These are phyloP conservation scores for Aethina tumida DNA, from an alignment of 1,140 invertebrate species.

Conservation along the genomic window DNA sequence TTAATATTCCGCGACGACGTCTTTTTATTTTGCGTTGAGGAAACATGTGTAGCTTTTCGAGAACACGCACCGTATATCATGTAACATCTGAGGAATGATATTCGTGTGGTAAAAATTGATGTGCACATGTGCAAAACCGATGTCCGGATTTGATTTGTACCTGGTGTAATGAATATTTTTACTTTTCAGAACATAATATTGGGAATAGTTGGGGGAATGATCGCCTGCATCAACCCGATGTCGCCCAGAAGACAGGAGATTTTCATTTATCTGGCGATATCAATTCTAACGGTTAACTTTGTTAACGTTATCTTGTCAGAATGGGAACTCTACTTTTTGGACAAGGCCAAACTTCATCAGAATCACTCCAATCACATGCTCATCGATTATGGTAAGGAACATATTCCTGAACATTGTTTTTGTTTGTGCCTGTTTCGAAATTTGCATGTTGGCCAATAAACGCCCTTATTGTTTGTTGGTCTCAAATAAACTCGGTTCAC, in stretches of 20 bases:
- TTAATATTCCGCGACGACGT: too few species aligned
- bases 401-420: too few species aligned
- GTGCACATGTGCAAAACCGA: background rate
- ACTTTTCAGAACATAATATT: slow-evolving; percentile 36
- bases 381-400: slow-evolving; percentile 37
- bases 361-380: slow-evolving; percentile 33
- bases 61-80: too few species aligned
- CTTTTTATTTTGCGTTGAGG: too few species aligned
- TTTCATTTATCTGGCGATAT: slow-evolving; percentile 37
- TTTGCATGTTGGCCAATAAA: too few species aligned
- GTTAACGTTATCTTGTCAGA: slow-evolving; percentile 38
- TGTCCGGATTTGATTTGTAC: slow-evolving; percentile 1
- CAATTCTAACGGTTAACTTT: slow-evolving; percentile 36
- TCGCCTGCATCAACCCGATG: slow-evolving; percentile 34
- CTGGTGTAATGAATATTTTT: slow-evolving; percentile 5
- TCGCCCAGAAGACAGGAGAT: slow-evolving; percentile 35
- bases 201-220: slow-evolving; percentile 36
- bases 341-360: slow-evolving; percentile 29
- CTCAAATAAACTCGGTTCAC: too few species aligned
- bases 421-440: too few species aligned
- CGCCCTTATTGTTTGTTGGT: too few species aligned
- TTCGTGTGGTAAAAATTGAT: too few species aligned
- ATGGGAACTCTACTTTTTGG: slow-evolving; percentile 35
- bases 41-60: too few species aligned
- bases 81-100: too few species aligned